Conservation (phyloP, 2,113 vertebrate genomes). For the Bufo gargarizans region DNA sequence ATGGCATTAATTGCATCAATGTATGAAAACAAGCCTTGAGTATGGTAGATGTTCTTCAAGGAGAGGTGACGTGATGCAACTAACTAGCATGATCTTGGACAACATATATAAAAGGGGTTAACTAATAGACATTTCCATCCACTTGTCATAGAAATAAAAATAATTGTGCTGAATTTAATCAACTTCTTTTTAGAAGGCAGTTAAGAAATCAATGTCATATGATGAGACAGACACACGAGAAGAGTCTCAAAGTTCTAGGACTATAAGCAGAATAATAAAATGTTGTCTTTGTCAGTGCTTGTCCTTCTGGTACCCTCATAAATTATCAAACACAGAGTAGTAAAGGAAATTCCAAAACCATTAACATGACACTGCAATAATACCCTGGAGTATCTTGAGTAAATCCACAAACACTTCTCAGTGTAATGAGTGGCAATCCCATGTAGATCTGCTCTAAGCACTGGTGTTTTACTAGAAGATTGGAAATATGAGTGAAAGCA, state of each 20-base stretch:
- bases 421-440: background rate
- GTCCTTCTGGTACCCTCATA: background rate
- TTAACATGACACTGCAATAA: background rate
- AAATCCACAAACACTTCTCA: constrained; percentile 10
- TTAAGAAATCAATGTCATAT: constrained; percentile 11
- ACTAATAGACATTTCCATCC: background rate
- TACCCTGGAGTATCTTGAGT: background rate
- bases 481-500: background rate
- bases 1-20: background rate
- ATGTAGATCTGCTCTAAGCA: background rate
- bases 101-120: background rate
- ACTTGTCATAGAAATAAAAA: background rate
- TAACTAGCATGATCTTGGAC: background rate
- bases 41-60: background rate
- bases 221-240: background rate
- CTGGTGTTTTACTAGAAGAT: background rate
- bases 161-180: background rate
- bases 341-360: background rate
- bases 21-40: background rate
- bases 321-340: background rate
- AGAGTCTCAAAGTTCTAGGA: background rate
- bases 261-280: background rate
- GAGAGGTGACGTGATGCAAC: background rate
- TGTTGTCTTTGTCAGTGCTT: background rate
- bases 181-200: constrained; percentile 3